Evolutionary conservation across 2,113 vertebrate species (phyloP).

Genomic region (Panthera leo): DNA sequence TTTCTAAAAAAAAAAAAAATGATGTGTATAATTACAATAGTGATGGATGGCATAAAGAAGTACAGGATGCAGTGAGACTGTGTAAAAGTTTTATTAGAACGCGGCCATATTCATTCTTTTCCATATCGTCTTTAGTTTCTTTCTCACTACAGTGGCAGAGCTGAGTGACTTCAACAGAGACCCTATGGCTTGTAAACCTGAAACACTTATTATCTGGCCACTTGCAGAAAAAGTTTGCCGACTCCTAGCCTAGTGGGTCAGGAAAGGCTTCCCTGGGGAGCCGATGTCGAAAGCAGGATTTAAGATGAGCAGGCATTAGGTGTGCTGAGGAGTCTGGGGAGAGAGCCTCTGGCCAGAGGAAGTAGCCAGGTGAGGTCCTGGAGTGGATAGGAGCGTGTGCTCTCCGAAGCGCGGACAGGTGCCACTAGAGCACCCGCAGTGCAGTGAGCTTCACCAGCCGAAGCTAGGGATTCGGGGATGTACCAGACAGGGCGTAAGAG

Average conservation of each 20-base stretch:
- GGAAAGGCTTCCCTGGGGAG: neutral
- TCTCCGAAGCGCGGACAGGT: neutral
- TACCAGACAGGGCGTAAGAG: neutral
- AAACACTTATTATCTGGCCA: neutral
- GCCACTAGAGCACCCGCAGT: neutral
- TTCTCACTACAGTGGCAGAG: neutral
- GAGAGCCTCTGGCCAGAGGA: neutral
- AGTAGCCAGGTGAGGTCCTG: neutral
- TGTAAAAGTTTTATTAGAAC: neutral
- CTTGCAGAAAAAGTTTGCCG: constrained; percentile 24
- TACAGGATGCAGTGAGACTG: neutral
- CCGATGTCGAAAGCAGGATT: neutral
- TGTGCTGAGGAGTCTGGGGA: neutral
- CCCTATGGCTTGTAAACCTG: neutral
- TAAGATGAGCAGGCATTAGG: neutral
- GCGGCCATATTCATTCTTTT: neutral
- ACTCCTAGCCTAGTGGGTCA: neutral
- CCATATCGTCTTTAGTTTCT: neutral
- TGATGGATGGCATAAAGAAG: neutral
- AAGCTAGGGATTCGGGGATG: neutral
- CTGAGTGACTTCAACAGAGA: neutral
- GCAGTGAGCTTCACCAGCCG: neutral
- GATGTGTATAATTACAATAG: neutral
- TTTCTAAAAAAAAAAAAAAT: neutral
- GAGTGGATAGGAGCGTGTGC: neutral